A percentile compares a stretch with the other conserved stretches of the same genome.
Evolutionary conservation across 1,140 invertebrate genomes (phyloP).

Genomic region (Lepidostoma basale): DNA sequence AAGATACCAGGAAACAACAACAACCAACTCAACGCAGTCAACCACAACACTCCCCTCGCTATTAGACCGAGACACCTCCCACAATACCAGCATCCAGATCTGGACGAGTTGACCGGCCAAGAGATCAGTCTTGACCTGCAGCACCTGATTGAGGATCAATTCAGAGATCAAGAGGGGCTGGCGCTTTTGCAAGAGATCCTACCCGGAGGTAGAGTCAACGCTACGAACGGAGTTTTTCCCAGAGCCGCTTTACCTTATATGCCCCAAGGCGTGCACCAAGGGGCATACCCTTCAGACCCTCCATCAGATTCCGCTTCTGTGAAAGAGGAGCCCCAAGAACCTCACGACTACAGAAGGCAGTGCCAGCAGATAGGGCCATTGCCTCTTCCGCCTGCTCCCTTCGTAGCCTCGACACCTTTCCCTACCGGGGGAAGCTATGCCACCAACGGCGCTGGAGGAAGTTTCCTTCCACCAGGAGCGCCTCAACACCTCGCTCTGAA

Average conservation of each 20-base stretch:
- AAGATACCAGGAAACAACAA: constrained; percentile 50
- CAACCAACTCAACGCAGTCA: constrained; percentile 49
- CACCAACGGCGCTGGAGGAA: constrained; percentile 58
- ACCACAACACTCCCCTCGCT: constrained; percentile 49
- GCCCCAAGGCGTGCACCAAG: constrained; percentile 87
- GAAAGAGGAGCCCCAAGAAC: constrained; percentile 83
- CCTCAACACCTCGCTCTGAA: constrained; percentile 70
- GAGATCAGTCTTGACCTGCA: constrained; percentile 89
- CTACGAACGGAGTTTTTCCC: constrained; percentile 59
- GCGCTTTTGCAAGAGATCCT: constrained; percentile 82
- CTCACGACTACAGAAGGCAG: constrained; percentile 69
- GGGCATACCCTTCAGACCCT: constrained; percentile 70
- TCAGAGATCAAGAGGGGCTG: constrained; percentile 72
- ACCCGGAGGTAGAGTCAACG: constrained; percentile 63
- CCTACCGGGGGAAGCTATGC: constrained; percentile 56
- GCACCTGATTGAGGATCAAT: constrained; percentile 88
- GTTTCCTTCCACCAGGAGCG: constrained; percentile 59
- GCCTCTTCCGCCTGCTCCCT: constrained; percentile 52
- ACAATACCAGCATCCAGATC: constrained; percentile 74
- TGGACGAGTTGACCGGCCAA: constrained; percentile 85
- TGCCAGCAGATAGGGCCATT: constrained; percentile 52
- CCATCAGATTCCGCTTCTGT: constrained; percentile 70
- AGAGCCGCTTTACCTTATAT: constrained; percentile 82
- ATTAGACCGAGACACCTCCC: constrained; percentile 55
- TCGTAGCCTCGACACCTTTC: constrained; percentile 47